These are phyloP conservation scores for Microplitis mediator DNA, from an alignment of 1,140 invertebrate genomes.

Conservation along the genomic window DNA sequence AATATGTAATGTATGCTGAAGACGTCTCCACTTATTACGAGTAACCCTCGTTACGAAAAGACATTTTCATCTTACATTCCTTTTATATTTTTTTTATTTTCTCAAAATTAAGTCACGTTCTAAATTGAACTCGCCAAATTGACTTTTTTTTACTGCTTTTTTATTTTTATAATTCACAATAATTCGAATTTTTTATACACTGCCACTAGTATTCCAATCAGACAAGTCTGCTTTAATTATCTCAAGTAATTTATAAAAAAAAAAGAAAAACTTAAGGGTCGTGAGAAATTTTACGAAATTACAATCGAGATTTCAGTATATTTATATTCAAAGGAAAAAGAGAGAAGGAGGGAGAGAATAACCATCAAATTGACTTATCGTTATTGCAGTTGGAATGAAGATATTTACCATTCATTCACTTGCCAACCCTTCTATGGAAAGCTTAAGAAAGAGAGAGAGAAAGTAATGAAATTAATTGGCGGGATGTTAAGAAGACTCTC, in stretches of 20 bases:
- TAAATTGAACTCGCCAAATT: constrained; percentile 22
- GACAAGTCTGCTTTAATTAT: constrained; percentile 12
- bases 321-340: too few relatives aligned
- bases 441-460: too few relatives aligned
- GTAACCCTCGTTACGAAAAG: too few relatives aligned
- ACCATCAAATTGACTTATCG: constrained; percentile 28
- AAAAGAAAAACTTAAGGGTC: background rate
- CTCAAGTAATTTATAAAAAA: background rate
- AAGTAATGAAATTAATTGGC: too few relatives aligned
- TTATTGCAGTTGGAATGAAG: constrained; percentile 17
- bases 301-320: constrained; percentile 9
- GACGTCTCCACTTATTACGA: too few relatives aligned
- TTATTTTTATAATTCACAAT: background rate
- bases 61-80: too few relatives aligned
- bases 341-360: background rate
- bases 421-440: background rate
- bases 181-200: background rate
- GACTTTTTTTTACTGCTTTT: constrained; percentile 11
- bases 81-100: background rate
- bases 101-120: constrained; percentile 26
- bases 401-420: constrained; percentile 17
- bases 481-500: too few relatives aligned
- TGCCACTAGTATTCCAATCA: background rate
- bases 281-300: background rate
- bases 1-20: too few relatives aligned